phyloP scores from a whole-genome alignment of 2,797 vertebrate genomes.

The Leptatherina wallacei region DNA sequence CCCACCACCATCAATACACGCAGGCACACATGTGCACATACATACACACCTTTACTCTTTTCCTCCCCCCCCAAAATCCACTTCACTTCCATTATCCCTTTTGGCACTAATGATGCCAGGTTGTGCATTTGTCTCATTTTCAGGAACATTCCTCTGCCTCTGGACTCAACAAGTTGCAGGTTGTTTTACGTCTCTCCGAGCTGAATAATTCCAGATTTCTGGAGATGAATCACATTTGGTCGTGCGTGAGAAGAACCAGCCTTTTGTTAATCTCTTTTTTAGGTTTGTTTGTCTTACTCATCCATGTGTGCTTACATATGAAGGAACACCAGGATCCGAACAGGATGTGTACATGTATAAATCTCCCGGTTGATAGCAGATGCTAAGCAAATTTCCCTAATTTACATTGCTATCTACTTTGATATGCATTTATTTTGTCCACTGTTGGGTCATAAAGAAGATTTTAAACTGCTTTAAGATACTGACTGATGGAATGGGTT shows the following conservation, averaged over 20 bases:
- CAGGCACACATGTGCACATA: constrained; percentile 1
- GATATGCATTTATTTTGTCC: background rate
- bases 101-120: constrained; percentile 61
- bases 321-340: constrained; percentile 56
- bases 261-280: constrained; percentile 63
- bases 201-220: constrained; percentile 79
- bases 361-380: constrained; percentile 36
- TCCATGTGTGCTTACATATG: constrained; percentile 67
- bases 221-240: constrained; percentile 62
- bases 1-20: constrained; percentile 20
- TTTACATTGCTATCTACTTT: background rate
- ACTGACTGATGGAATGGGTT: background rate
- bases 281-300: constrained; percentile 78
- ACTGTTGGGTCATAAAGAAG: background rate
- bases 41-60: background rate
- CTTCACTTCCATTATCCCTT: constrained; percentile 56
- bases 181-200: constrained; percentile 56
- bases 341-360: constrained; percentile 59
- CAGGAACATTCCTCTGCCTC: constrained; percentile 45
- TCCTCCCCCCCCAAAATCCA: constrained; percentile 19
- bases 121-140: constrained; percentile 61
- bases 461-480: background rate
- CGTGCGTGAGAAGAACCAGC: constrained; percentile 79
- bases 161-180: constrained; percentile 49
- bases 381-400: constrained; percentile 39